Percentiles rank a stretch among this genome's conserved stretches.
Evolutionary conservation across 2,888 invertebrate species (phyloP).

Genomic region (Dryobota labecula): DNA sequence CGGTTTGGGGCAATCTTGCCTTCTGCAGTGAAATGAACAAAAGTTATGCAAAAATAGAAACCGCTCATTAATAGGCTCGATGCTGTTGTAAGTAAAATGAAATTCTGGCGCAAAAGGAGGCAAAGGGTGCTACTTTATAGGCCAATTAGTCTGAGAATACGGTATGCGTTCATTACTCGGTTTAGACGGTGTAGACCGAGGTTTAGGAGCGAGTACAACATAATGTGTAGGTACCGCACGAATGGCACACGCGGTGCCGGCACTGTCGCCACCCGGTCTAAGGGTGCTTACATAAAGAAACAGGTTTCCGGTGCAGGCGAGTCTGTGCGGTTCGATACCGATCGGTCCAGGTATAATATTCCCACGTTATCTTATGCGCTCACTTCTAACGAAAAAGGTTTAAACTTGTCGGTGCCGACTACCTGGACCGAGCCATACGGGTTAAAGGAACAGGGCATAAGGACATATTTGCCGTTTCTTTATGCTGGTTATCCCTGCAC

Average conservation of each 20-base stretch:
- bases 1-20: slow-evolving; percentile 22
- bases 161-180: slow-evolving; percentile 78
- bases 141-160: slow-evolving; percentile 82
- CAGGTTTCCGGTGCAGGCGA: too few relatives aligned
- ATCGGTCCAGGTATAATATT: too few relatives aligned
- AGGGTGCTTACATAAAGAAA: too few relatives aligned
- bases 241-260: slow-evolving; percentile 26
- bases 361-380: too few relatives aligned
- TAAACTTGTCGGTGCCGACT: too few relatives aligned
- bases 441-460: too few relatives aligned
- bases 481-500: too few relatives aligned
- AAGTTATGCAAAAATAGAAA: slow-evolving; percentile 51
- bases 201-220: slow-evolving; percentile 69
- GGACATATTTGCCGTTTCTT: too few relatives aligned
- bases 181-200: slow-evolving; percentile 67
- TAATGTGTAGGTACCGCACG: slow-evolving; percentile 47
- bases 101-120: slow-evolving; percentile 71
- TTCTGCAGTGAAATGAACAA: slow-evolving; percentile 42
- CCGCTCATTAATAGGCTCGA: slow-evolving; percentile 53
- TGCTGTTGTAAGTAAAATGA: slow-evolving; percentile 71
- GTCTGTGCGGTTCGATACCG: too few relatives aligned
- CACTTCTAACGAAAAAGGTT: too few relatives aligned
- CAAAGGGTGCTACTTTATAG: slow-evolving; percentile 77
- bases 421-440: too few relatives aligned
- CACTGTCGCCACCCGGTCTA: slow-evolving; percentile 9